These are phyloP conservation scores for Argyrosomus japonicus DNA, from an alignment of 2,113 vertebrate genomes.

Conservation along the genomic window DNA sequence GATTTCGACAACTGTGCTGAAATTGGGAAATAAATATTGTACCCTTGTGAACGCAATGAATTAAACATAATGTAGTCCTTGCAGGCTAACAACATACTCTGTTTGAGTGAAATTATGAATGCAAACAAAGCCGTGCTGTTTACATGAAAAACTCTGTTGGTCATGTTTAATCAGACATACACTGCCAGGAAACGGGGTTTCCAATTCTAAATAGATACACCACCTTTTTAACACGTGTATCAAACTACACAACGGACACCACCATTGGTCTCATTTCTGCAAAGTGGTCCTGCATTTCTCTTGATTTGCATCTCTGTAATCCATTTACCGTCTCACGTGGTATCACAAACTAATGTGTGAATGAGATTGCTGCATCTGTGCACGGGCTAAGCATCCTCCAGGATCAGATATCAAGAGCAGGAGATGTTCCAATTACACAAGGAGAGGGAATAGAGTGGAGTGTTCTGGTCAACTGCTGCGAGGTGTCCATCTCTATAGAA, in stretches of 20 bases:
- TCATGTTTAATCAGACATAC: not conserved
- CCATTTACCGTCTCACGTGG: not conserved
- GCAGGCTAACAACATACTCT: not conserved
- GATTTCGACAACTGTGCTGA: not conserved
- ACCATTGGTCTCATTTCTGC: not conserved
- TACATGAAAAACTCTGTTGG: not conserved
- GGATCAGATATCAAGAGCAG: constrained; percentile 4
- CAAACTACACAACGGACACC: not conserved
- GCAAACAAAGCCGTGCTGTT: constrained; percentile 23
- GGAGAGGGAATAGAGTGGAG: not conserved
- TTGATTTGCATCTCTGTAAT: not conserved
- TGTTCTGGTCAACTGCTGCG: constrained; percentile 14
- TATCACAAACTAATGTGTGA: too few relatives aligned
- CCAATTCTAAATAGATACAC: not conserved
- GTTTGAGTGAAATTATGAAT: constrained; percentile 18
- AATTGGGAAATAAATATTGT: constrained; percentile 28
- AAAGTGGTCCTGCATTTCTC: not conserved
- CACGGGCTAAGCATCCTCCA: not conserved
- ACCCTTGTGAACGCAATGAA: constrained; percentile 38
- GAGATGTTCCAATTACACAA: not conserved
- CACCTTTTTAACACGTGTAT: not conserved
- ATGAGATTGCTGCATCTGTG: not conserved
- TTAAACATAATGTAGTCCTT: not conserved
- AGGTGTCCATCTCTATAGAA: constrained; percentile 20
- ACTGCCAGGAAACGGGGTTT: not conserved